These are phyloP conservation scores for Emydocephalus ijimae DNA, from an alignment of 2,113 vertebrate genomes.

Conservation along the genomic window DNA sequence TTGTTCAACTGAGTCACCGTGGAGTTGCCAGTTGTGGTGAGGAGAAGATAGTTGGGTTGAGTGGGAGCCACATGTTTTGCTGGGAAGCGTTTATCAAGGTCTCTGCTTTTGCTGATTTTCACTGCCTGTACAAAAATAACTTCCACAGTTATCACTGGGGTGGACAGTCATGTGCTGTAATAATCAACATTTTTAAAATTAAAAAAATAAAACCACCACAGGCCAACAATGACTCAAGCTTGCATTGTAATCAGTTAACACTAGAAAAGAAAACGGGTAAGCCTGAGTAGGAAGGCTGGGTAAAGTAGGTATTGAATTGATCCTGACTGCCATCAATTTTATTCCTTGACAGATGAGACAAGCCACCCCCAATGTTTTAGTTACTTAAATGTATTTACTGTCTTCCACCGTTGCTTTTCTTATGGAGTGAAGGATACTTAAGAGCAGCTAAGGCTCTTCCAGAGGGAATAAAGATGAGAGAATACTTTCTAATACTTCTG, in stretches of 20 bases:
- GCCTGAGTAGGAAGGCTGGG: neutral
- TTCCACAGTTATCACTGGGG: constrained; percentile 13
- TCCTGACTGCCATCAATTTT: constrained; percentile 40
- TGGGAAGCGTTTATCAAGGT: neutral
- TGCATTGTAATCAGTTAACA: neutral
- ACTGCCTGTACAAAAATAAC: constrained; percentile 33
- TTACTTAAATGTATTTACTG: constrained; percentile 58
- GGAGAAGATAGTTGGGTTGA: fast-evolving
- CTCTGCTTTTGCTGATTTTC: constrained; percentile 28
- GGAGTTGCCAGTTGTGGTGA: neutral
- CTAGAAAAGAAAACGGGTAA: neutral
- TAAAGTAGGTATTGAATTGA: constrained; percentile 22
- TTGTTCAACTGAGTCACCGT: neutral
- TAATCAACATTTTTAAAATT: neutral
- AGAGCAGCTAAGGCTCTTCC: constrained; percentile 55
- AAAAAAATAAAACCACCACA: constrained; percentile 5
- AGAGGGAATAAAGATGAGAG: constrained; percentile 59
- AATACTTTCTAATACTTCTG: constrained; percentile 52
- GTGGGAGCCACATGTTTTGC: neutral
- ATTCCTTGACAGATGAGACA: constrained; percentile 52
- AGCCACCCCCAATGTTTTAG: constrained; percentile 47
- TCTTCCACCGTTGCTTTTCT: constrained; percentile 23
- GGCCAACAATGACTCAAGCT: neutral
- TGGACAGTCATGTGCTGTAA: constrained; percentile 4
- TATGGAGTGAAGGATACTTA: constrained; percentile 29